Evolutionary conservation across 2,113 vertebrate genomes (phyloP), one percentile per base, ranked within the genome.

Genomic region (Cynopterus brachyotis): DNA sequence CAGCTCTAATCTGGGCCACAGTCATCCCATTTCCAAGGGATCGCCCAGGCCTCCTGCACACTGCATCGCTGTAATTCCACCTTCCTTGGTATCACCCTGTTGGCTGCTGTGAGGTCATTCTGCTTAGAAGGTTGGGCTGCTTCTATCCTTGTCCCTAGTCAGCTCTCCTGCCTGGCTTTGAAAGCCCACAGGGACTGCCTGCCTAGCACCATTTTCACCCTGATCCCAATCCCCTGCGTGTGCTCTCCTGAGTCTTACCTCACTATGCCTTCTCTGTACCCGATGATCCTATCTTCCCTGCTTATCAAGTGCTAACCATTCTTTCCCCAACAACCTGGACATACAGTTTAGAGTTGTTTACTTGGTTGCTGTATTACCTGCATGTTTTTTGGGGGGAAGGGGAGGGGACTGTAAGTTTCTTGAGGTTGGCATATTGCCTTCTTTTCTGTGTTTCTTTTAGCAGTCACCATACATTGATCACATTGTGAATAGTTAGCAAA

Each of bases 101-200:
- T 62, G 50, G 1, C 50, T 50, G 13, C 26, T 1, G 15, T 8
- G 13, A 26, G 24, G 13, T 69, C 28, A 1, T 60, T 47, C 35
- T 73, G 30, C 42, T 79, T 16, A 17, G 20, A 57, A 57, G 53
- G 50, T 66, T 16, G 10, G 12, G n/a, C 62, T 72, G 53, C 50
- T 17, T 9, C 15, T 59, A 15, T 20, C 5, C 19, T 3, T 3
- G 20, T 24, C 53, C 24, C 32, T 9, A 1, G 1, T 19, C 37
- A 16, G 28, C 60, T 66, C 26, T 69, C 12, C n/a, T 20, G 2
- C 20, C 28, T 60, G 81, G 32, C 32, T 35, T 2, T 22, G 28
- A 35, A 32, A 22, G 30, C 47, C 69, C 35, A 19, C 20, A 3
- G 17, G 47, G 13, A 59, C 57, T 59, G 24, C 9, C n/a, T 20